Evolutionary conservation across 2,113 vertebrate genomes (phyloP).

Genomic region (Xiphorhynchus elegans): DNA sequence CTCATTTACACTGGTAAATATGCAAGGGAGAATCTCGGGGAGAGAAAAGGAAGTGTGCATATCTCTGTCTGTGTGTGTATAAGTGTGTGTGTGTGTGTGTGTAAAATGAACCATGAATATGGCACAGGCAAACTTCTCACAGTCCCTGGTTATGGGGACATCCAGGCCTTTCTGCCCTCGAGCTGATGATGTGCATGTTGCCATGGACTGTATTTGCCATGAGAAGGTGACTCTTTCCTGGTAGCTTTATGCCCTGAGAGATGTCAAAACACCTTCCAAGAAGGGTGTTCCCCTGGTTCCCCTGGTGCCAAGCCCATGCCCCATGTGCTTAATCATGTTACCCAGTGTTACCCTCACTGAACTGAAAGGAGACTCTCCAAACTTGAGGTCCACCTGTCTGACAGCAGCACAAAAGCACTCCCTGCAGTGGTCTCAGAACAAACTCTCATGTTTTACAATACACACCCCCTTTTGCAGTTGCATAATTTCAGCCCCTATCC

Average conservation of each 20-base stretch:
- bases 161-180: background rate
- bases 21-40: fast-evolving
- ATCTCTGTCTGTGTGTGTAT: background rate
- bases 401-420: background rate
- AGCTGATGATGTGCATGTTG: background rate
- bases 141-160: background rate
- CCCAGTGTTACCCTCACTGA: background rate
- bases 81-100: no score
- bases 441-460: background rate
- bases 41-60: background rate
- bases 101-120: background rate
- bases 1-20: background rate
- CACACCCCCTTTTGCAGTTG: fast-evolving
- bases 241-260: background rate
- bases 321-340: fast-evolving
- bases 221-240: background rate
- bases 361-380: background rate
- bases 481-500: background rate
- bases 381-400: background rate
- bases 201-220: background rate
- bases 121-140: background rate
- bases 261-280: background rate
- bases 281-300: background rate
- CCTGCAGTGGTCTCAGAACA: fast-evolving
- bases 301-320: background rate